Percentiles rank a stretch among this genome's conserved stretches.
Evolutionary conservation across 2,797 vertebrate genomes (phyloP).

Genomic region (Pseudopleuronectes americanus): DNA sequence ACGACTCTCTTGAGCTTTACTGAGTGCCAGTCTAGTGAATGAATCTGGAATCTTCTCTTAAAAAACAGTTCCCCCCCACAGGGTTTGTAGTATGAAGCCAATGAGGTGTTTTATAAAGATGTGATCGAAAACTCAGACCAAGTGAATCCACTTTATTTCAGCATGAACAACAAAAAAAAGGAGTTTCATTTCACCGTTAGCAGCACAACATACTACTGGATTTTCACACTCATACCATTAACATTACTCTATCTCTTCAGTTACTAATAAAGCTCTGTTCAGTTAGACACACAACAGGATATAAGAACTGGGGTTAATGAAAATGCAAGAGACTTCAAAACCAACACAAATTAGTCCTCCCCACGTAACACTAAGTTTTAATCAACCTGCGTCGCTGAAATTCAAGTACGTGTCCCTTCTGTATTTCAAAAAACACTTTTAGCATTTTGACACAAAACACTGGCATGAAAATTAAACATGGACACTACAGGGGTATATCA

Average conservation of each 20-base stretch:
- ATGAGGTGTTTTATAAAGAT: too few species aligned
- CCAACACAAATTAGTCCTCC: constrained; percentile 18
- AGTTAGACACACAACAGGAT: constrained; percentile 25
- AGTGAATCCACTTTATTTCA: constrained; percentile 39
- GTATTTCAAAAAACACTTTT: constrained; percentile 27
- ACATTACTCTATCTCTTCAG: neutral
- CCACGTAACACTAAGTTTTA: too few species aligned
- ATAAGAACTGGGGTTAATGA: constrained; percentile 23
- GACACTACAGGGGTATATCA: constrained; percentile 2
- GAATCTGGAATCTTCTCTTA: too few species aligned
- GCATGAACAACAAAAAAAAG: constrained; percentile 25
- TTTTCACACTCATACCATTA: constrained; percentile 25
- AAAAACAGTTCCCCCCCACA: neutral
- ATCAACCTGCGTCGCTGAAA: constrained; percentile 32
- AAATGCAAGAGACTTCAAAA: constrained; percentile 38
- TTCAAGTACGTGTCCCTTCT: constrained; percentile 33
- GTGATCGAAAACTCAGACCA: neutral
- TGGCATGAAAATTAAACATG: constrained; percentile 18
- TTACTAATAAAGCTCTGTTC: constrained; percentile 49
- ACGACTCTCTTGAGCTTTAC: too few species aligned
- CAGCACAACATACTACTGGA: constrained; percentile 27
- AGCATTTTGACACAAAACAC: constrained; percentile 22
- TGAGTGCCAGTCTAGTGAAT: too few species aligned
- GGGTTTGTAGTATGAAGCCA: neutral
- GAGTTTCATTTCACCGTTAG: constrained; percentile 35